Evolutionary conservation across 53 echinoderm and acorn worm species (phyloP).

Genomic region (Stichopus horrens): DNA sequence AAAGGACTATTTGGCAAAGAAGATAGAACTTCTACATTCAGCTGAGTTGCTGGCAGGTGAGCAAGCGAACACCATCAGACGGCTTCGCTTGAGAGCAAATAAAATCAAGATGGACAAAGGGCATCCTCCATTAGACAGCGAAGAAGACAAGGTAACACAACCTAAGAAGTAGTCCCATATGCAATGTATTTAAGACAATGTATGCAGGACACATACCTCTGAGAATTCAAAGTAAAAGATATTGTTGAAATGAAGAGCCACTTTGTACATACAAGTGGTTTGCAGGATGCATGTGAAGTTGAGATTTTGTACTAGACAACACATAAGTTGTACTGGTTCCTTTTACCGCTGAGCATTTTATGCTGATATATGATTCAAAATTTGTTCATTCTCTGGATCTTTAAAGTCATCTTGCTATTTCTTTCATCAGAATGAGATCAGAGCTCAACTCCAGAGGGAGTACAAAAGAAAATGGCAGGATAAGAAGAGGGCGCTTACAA

Average conservation of each 20-base stretch:
- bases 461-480: background rate
- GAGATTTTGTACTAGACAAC: no score
- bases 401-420: background rate
- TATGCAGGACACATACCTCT: no score
- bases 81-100: background rate
- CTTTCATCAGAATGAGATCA: background rate
- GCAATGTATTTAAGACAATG: background rate
- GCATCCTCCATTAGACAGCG: background rate
- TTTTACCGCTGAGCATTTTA: no score
- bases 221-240: no score
- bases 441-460: background rate
- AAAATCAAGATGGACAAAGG: background rate
- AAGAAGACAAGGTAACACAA: background rate
- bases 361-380: no score
- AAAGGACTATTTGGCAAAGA: background rate
- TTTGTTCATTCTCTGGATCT: no score
- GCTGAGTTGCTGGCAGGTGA: slow-evolving; percentile 2
- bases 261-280: no score
- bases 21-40: slow-evolving; percentile 4
- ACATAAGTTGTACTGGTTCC: no score
- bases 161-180: background rate
- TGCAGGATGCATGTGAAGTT: no score
- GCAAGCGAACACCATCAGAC: background rate
- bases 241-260: no score
- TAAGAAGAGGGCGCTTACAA: background rate